phyloP scores from a whole-genome alignment of 2,113 vertebrate species.

The Lontra canadensis region DNA sequence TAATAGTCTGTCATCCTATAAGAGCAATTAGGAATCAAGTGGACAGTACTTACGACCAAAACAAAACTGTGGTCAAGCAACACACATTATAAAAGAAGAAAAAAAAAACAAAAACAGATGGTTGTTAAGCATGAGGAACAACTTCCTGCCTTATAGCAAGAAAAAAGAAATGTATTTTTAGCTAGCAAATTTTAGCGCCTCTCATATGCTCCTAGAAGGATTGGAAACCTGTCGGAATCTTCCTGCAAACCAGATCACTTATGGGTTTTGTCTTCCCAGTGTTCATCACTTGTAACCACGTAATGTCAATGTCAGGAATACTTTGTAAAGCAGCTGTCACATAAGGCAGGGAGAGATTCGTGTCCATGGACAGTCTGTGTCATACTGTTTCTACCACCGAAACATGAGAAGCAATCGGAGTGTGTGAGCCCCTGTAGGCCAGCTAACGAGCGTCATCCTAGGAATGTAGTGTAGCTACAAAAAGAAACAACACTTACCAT shows the following conservation, averaged over 20 bases:
- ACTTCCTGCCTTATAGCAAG: not conserved
- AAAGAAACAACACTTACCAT: too few relatives aligned
- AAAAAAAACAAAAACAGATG: not conserved
- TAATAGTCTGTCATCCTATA: not conserved
- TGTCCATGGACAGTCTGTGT: too few relatives aligned
- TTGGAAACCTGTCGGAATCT: not conserved
- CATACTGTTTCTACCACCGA: not conserved
- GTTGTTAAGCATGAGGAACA: not conserved
- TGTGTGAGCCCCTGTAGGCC: not conserved
- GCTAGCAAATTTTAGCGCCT: not conserved
- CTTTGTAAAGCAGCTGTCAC: not conserved
- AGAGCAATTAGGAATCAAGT: not conserved
- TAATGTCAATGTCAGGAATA: not conserved
- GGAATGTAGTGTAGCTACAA: not conserved
- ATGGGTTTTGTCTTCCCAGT: not conserved
- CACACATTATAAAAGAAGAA: not conserved
- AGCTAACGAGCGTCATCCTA: not conserved
- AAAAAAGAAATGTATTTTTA: not conserved
- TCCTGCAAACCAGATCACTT: not conserved
- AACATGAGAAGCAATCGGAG: not conserved
- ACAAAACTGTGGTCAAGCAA: not conserved
- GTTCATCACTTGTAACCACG: not conserved
- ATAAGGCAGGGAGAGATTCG: not conserved
- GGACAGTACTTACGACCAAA: not conserved
- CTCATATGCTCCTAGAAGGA: not conserved